Evolutionary conservation across 2,113 vertebrate genomes (phyloP).

Genomic region (Tachysurus vachellii): DNA sequence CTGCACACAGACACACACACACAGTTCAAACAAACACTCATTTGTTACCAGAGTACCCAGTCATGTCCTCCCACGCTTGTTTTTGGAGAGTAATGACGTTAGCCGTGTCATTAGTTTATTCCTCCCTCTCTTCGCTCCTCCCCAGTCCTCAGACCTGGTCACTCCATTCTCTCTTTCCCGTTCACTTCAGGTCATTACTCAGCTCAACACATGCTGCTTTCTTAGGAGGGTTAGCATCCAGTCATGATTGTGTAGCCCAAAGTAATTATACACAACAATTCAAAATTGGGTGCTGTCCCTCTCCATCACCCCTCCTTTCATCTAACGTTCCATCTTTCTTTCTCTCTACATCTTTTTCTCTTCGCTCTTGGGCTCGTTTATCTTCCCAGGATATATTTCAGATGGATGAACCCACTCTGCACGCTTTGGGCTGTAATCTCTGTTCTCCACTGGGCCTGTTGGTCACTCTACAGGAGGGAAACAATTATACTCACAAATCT

Average conservation of each 20-base stretch:
- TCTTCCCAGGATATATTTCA: slow-evolving; percentile 35
- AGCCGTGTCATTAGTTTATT: slow-evolving; percentile 56
- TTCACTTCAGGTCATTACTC: slow-evolving; percentile 20
- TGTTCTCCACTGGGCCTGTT: slow-evolving; percentile 34
- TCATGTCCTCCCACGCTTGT: slow-evolving; percentile 28
- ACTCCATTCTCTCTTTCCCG: slow-evolving; percentile 33
- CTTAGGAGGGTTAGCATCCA: neutral
- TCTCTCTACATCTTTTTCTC: neutral
- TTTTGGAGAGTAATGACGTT: slow-evolving; percentile 64
- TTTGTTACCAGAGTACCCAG: slow-evolving; percentile 49
- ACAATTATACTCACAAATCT: slow-evolving; percentile 28
- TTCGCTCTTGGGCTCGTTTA: slow-evolving; percentile 1
- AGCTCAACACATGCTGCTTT: neutral
- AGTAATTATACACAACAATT: slow-evolving; percentile 42
- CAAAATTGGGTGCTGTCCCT: slow-evolving; percentile 35
- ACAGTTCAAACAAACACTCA: slow-evolving; percentile 47
- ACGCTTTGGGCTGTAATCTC: slow-evolving; percentile 36
- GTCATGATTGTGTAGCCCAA: slow-evolving; percentile 42
- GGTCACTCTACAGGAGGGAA: slow-evolving; percentile 43
- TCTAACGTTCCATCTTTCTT: neutral
- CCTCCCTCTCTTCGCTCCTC: neutral
- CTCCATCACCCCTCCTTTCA: neutral
- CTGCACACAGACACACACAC: slow-evolving; percentile 45
- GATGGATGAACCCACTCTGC: slow-evolving; percentile 43
- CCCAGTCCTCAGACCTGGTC: neutral